Evolutionary conservation across 2,797 vertebrate genomes (phyloP), one percentile per base, ranked within the genome.

Genomic region (Schizopygopsis malacanthus): DNA sequence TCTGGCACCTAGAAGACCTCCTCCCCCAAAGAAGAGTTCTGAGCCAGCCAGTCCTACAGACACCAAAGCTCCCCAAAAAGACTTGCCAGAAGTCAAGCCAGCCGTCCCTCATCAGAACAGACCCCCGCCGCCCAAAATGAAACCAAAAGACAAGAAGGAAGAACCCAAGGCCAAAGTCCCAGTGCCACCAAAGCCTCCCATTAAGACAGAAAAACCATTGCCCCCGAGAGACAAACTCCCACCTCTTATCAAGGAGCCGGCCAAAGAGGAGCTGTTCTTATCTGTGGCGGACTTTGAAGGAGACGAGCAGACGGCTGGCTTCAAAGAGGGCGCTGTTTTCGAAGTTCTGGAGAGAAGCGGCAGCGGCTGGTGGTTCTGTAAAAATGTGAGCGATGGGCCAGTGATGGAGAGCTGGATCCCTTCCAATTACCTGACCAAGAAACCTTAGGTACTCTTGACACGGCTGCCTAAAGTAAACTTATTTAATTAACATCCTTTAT

Each of bases 321-420:
- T 99, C 94, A 97, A 97, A 92, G 97, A 98, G 90, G 98, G 98
- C 54, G 96, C 97, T 0, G 93, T 98, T 90, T 99, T 99, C 56
- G 97, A 99, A 90, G 98, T 99, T 87, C 91, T 96, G 1, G 98
- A 99, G 85, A 98, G 96, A 91, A 98, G 95, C 90, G 96, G 92
- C 95, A 98, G 94, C 0, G 98, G 98, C 84, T 99, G 98, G 98
- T 99, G 98, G 98, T 98, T 99, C 94, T 99, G 98, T 95, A 98
- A 97, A 93, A 97, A 97, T 16, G 92, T 97, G 73, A 94, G 95
- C 0, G 95, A 95, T 70, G 97, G 96, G 7, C 91, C 92, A 0
- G 93, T 94, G 88, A 95, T 95, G 87, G 98, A 99, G 96, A 96
- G 97, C 96, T 99, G 98, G 98, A 98, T 99, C 93, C 98, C 98